Conservation (phyloP, 2,113 vertebrate genomes). For the Guaruba guarouba region DNA sequence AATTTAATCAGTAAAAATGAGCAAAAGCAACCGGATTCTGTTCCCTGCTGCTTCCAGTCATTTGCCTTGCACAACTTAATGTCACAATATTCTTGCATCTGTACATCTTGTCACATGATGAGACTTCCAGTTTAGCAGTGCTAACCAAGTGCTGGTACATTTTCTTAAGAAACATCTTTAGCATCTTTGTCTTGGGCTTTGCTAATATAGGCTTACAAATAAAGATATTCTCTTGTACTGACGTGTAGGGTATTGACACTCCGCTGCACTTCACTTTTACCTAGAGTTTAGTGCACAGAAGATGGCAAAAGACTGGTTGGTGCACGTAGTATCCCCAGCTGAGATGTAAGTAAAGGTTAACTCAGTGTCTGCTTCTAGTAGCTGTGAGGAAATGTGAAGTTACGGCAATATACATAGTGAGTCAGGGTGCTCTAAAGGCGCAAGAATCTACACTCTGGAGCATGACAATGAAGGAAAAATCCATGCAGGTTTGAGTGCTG, state of each 20-base stretch:
- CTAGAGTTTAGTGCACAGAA: background rate
- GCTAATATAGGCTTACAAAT: background rate
- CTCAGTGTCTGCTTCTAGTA: background rate
- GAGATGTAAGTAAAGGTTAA: background rate
- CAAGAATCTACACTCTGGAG: background rate
- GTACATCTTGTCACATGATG: background rate
- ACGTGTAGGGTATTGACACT: background rate
- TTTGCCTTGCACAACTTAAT: background rate
- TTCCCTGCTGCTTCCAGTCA: background rate
- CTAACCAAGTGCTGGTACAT: background rate
- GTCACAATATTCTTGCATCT: background rate
- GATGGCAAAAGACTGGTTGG: background rate
- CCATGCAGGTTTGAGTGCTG: background rate
- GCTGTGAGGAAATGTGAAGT: background rate
- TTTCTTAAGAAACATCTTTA: background rate
- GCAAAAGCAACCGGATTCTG: background rate
- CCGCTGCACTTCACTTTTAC: background rate
- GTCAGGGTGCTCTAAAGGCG: background rate
- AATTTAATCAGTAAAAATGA: background rate
- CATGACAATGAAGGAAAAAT: conserved; percentile 3
- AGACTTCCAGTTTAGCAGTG: background rate
- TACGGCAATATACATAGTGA: background rate
- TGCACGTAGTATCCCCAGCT: background rate
- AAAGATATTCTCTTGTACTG: background rate
- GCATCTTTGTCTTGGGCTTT: background rate